Evolutionary conservation across 1,140 invertebrate species (phyloP), one percentile per base, ranked within the genome.

Genomic region (Eumeta japonica): DNA sequence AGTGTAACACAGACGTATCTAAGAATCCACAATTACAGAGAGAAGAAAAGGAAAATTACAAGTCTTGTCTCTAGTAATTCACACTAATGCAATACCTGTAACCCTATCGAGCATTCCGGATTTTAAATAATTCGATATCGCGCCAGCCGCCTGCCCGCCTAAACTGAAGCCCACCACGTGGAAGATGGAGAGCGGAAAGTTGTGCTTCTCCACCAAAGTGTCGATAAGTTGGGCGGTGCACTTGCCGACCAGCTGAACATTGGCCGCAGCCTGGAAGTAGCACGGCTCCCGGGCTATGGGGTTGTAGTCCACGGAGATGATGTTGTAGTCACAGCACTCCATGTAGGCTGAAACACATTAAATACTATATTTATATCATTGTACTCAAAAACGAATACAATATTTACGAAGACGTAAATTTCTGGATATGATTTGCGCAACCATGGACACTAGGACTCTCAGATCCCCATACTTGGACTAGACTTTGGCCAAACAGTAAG

Each of bases 131-230:
- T 87, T 86, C 1, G 88, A 86, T 13, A 88, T 83, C 44, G 86
- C 88, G 1, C 92, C 92, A 0, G 90, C 88, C 2, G 87, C 80
- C 46, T 97, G 92, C 0, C 86, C 90, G 0, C 94, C 94, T 7
- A 97, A 78, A 57, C 91, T 94, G 62, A 94, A 95, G 0, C 93
- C 94, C 46, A 97, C 89, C 2, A 95, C 62, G 56, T 97, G 93
- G 40, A 92, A 77, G 32, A 66, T 74, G n/a, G 75, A 50, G 14
- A 87, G 55, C 0, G 67, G 35, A 2, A 87, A 76, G 1, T 78
- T 76, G 20, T 75, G 62, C 0, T 67, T 64, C 2, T 66, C 62
- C 15, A 84, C 72, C 28, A 88, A 53, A 48, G 78, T 79, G 37
- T 83, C 80, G 7, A 88, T 74, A 35, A 88, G 76, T 43, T 79